Evolutionary conservation across 2,113 vertebrate species (phyloP), one percentile per base, ranked within the genome.

Genomic region (Trinectes maculatus): DNA sequence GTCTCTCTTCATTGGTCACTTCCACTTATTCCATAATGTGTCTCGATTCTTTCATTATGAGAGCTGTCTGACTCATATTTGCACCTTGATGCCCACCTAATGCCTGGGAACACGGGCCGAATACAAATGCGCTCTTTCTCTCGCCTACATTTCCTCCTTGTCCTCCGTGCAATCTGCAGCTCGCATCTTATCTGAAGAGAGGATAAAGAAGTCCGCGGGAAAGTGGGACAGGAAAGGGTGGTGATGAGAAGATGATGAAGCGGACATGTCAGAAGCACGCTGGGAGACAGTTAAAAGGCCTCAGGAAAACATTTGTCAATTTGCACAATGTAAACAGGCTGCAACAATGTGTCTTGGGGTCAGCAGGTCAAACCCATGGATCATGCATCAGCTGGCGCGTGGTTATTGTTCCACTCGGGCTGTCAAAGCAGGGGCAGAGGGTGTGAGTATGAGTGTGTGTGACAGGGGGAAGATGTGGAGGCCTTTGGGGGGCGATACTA

Each of bases 61-160:
- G 93, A 95, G 94, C 95, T 95, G 96, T 95, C 95, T 92, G 92
- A 94, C 94, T 94, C 92, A 94, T 95, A 96, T 96, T 95, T 95
- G 94, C 94, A 94, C 92, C 94, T 94, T 95, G 95, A 96, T 94
- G 94, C 94, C 93, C 93, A 90, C 56, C 93, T 96, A 96, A 97
- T 95, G 94, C 95, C 92, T 91, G 82, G 90, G 91, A 93, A 91
- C 93, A 92, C 85, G 88, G 82, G 90, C 79, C 86, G 94, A 94
- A 94, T 94, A 92, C 90, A 89, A 92, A 95, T 93, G 91, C 40
- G 56, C 79, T 90, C 57, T 47, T 74, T 85, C 79, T 54, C 15
- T 37, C 69, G 57, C 64, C 63, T 72, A 19, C 54, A 58, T 44
- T 51, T 71, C 58, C 59, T 63, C 47, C 61, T 71, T 9, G 29